These are phyloP conservation scores for Ifrita kowaldi DNA, from an alignment of 2,113 vertebrate species.

Conservation along the genomic window DNA sequence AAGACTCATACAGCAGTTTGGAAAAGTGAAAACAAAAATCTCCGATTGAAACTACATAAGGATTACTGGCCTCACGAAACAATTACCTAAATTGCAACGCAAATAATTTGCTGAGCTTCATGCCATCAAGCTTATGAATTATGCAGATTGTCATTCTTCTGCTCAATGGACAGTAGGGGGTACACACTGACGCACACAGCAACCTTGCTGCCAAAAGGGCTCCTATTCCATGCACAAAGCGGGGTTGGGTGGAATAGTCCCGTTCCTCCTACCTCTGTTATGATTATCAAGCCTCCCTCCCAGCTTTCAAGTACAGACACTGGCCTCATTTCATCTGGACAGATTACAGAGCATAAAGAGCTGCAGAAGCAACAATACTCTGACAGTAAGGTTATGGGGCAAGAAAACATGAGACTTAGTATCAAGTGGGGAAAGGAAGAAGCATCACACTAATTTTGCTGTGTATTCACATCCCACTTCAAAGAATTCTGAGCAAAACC, in stretches of 20 bases:
- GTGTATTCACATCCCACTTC: rapidly evolving
- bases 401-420: background rate
- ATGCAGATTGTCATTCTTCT: background rate
- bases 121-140: background rate
- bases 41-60: background rate
- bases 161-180: background rate
- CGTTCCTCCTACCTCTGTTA: background rate
- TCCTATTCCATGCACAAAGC: background rate
- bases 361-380: background rate
- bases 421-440: background rate
- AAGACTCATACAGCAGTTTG: background rate
- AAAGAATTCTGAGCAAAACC: background rate
- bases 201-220: background rate
- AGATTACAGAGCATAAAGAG: background rate
- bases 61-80: background rate
- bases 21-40: background rate
- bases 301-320: background rate
- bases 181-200: background rate
- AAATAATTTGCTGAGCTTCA: background rate
- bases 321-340: background rate
- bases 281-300: background rate
- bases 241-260: rapidly evolving
- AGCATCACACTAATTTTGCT: background rate
- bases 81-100: background rate
- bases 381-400: background rate